Evolutionary conservation across 2,113 vertebrate species (phyloP).

Genomic region (Chinchilla lanigera): DNA sequence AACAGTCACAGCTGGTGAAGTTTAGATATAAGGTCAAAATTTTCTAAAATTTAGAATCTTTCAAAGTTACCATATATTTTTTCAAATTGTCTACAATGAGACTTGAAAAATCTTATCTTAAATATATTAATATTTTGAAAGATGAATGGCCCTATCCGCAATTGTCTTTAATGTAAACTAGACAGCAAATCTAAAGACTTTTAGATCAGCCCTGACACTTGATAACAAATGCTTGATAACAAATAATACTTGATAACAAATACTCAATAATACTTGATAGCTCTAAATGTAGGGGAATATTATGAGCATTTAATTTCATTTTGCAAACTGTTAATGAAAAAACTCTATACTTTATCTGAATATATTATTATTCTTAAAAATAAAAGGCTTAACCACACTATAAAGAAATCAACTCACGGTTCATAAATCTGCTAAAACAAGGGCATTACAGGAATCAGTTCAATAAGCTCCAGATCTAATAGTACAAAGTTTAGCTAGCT

Average conservation of each 20-base stretch:
- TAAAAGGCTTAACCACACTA: slow-evolving; percentile 44
- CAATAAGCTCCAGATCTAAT: slow-evolving; percentile 17
- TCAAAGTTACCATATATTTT: neutral
- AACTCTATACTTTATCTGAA: slow-evolving; percentile 21
- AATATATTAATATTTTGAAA: neutral
- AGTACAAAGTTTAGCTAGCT: neutral
- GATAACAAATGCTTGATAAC: no score
- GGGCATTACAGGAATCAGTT: neutral
- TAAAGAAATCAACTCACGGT: slow-evolving; percentile 45
- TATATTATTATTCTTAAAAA: slow-evolving; percentile 58
- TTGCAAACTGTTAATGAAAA: slow-evolving; percentile 15
- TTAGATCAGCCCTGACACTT: neutral
- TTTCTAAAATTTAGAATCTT: neutral
- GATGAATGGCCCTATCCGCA: neutral
- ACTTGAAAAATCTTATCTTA: neutral
- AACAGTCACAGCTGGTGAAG: neutral
- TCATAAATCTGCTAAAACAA: slow-evolving; percentile 48
- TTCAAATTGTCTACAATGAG: neutral
- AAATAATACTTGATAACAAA: neutral
- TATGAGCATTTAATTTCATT: slow-evolving; percentile 42
- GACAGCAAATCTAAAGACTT: slow-evolving; percentile 19
- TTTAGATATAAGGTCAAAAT: neutral
- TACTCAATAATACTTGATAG: neutral
- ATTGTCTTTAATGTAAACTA: slow-evolving; percentile 1
- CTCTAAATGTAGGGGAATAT: neutral